These are phyloP conservation scores for Agrochola circellaris DNA, from an alignment of 2,888 invertebrate species.

Conservation along the genomic window DNA sequence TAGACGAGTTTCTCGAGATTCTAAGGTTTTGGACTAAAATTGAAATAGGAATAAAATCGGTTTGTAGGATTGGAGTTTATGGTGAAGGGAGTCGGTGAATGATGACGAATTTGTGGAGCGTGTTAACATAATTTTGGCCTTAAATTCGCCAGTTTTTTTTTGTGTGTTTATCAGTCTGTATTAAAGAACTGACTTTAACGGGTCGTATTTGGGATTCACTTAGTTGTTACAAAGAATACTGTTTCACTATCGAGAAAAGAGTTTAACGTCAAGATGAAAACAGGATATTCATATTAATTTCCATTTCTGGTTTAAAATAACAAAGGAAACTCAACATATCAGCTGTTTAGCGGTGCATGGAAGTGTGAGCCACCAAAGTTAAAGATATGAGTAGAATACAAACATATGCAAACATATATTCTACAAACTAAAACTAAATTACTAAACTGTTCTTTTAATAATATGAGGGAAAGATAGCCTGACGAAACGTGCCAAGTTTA, in stretches of 20 bases:
- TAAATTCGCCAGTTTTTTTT: neutral
- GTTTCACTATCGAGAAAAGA: neutral
- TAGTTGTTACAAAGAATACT: neutral
- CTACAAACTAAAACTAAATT: neutral
- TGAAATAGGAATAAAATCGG: slow-evolving; percentile 58
- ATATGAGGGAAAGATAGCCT: neutral
- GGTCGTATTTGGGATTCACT: neutral
- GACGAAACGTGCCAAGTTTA: neutral
- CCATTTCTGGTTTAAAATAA: neutral
- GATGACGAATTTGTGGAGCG: neutral
- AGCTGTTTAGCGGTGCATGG: neutral
- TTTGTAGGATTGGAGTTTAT: slow-evolving; percentile 52
- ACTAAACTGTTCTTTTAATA: neutral
- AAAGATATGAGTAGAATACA: neutral
- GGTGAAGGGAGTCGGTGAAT: slow-evolving; percentile 12
- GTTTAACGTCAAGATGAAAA: neutral
- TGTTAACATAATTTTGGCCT: slow-evolving; percentile 37
- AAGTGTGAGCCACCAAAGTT: neutral
- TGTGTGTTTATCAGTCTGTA: neutral
- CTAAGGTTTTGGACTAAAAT: slow-evolving; percentile 54
- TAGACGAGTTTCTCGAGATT: slow-evolving; percentile 41
- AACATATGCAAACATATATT: too few species aligned
- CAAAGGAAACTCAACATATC: neutral
- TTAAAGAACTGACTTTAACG: neutral
- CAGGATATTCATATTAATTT: neutral